A percentile compares a stretch with the other conserved stretches of the same genome.
Evolutionary conservation across 2,888 invertebrate species (phyloP).

Genomic region (Yponomeuta evonymella): DNA sequence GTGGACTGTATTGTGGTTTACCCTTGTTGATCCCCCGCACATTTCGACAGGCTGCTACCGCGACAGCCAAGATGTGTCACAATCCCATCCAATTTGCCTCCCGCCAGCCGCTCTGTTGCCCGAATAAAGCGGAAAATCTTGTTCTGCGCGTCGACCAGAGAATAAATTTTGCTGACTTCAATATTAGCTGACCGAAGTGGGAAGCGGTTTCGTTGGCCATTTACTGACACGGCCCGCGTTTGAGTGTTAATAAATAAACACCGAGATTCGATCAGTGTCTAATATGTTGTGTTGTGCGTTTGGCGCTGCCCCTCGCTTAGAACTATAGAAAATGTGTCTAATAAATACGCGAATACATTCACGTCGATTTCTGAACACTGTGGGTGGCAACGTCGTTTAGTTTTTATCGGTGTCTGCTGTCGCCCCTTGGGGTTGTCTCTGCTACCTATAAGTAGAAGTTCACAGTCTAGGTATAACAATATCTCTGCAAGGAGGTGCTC

Average conservation of each 20-base stretch:
- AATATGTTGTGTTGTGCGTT: conserved; percentile 8
- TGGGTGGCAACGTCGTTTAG: conserved; percentile 34
- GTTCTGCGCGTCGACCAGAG: conserved; percentile 43
- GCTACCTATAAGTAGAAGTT: background rate
- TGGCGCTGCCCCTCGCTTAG: background rate
- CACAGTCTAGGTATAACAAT: conserved; percentile 8
- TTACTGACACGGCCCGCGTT: conserved; percentile 16
- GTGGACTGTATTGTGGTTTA: conserved; percentile 37
- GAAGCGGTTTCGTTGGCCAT: conserved; percentile 16
- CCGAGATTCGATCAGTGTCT: conserved; percentile 7
- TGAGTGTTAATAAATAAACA: conserved; percentile 11
- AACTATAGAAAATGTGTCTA: conserved; percentile 5
- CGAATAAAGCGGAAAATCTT: conserved; percentile 68
- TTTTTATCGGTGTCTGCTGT: conserved; percentile 32
- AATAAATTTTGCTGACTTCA: conserved; percentile 59
- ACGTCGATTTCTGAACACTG: conserved; percentile 20
- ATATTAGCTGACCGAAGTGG: conserved; percentile 38
- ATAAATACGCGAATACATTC: background rate
- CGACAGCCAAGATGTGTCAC: conserved; percentile 54
- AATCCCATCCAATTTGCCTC: conserved; percentile 71
- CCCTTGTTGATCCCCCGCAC: conserved; percentile 53
- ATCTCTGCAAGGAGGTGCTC: conserved; percentile 20
- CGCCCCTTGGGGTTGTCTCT: background rate
- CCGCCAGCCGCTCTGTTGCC: conserved; percentile 58
- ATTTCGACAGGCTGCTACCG: conserved; percentile 50